Evolutionary conservation across 2,888 invertebrate species (phyloP).

Genomic region (Chymomyza fuscimana): DNA sequence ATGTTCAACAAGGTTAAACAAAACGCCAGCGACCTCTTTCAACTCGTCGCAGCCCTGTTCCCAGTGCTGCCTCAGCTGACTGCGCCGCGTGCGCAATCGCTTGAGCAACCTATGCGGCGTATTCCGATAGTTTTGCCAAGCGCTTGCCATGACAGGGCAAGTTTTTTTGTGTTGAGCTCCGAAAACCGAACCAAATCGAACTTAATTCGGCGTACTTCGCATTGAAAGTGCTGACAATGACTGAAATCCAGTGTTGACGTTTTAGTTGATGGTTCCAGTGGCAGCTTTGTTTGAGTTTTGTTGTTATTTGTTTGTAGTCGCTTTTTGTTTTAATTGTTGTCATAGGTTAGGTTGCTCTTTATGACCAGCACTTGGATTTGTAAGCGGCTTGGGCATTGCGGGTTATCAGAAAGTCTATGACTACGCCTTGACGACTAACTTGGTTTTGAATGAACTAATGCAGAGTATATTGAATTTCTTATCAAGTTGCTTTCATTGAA

Average conservation of each 20-base stretch:
- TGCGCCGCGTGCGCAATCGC: conserved; percentile 60
- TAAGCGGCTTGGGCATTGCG: too few relatives aligned
- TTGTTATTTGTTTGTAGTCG: conserved; percentile 1
- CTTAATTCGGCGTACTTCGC: conserved; percentile 20
- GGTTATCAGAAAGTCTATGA: background rate
- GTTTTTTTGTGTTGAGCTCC: conserved; percentile 7
- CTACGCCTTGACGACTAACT: background rate
- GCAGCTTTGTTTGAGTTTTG: conserved; percentile 1
- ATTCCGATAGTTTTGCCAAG: conserved; percentile 40
- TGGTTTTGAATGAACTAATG: too few relatives aligned
- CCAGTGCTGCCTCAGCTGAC: conserved; percentile 54
- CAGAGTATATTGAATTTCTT: too few relatives aligned
- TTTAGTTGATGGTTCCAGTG: background rate
- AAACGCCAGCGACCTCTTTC: conserved; percentile 56
- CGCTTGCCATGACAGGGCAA: conserved; percentile 43
- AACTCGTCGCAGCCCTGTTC: conserved; percentile 61
- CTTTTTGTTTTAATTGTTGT: background rate
- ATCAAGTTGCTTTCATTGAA: too few relatives aligned
- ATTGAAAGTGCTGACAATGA: conserved; percentile 25
- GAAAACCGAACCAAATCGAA: conserved; percentile 17
- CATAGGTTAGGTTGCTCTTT: conserved; percentile 1
- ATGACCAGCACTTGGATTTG: background rate
- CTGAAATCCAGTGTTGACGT: conserved; percentile 21
- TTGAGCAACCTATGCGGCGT: conserved; percentile 63
- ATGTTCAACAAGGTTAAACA: conserved; percentile 16